Base-by-base conservation (phyloP, 37 sponge, comb jelly and placozoan genomes). In the Geodia barretti region DNA sequence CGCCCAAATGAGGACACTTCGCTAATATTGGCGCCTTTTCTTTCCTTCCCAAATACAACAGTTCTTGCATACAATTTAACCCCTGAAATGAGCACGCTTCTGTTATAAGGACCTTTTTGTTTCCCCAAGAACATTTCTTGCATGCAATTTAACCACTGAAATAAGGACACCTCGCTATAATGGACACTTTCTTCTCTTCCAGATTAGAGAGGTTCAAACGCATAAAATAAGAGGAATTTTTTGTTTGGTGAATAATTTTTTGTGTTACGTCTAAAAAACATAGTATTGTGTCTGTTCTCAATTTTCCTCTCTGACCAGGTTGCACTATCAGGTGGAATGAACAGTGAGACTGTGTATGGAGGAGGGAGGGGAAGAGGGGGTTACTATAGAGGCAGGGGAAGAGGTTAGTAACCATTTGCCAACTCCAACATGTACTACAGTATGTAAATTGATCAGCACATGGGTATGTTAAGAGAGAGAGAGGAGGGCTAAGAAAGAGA, bases 351-450 rank as follows among this genome's bases (percentile, higher is more conserved):
- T 0, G 80, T 65, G 67, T 79, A 86, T 64, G 80, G 80, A 41
- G 73, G 91, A 37, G 86, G 91, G 28, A 67, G 86, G 7, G 77
- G 82, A 19, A 78, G 80, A 24, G 58, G 84, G 67, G 84, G 79
- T 29, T 2, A 28, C 1, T 19, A 37, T 21, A 47, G 54, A 47
- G 54, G 54, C 7, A 47, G 54, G 14, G 54, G 54, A 7, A 47
- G 54, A 47, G 54, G n/a, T n/a, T n/a, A n/a, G n/a, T n/a, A n/a
- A n/a, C n/a, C n/a, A n/a, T n/a, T n/a, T n/a, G n/a, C n/a, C n/a
- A n/a, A n/a, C n/a, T n/a, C n/a, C n/a, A n/a, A n/a, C n/a, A n/a
- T n/a, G n/a, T n/a, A n/a, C n/a, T n/a, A n/a, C n/a, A n/a, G n/a
- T n/a, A n/a, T n/a, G n/a, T n/a, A n/a, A n/a, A n/a, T n/a, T n/a